Conservation (phyloP, 2,888 invertebrate species). For the Ptychoptera albimana region DNA sequence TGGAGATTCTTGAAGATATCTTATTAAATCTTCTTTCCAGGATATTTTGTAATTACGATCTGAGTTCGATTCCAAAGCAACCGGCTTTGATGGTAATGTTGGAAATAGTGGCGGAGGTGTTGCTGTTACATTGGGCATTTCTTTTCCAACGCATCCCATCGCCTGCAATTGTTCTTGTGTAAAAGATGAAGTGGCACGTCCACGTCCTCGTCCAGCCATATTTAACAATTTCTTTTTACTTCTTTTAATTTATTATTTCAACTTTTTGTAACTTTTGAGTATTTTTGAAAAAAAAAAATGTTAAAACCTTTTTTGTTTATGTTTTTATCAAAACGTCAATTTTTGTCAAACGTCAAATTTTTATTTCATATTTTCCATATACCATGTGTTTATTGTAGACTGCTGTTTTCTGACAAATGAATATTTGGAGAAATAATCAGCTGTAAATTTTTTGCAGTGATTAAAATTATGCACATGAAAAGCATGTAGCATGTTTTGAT, state of each 20-base stretch:
- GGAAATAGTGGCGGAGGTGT: conserved; percentile 44
- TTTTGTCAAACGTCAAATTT: too few relatives aligned
- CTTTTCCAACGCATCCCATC: conserved; percentile 29
- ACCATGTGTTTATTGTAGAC: too few relatives aligned
- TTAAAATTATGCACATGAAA: too few relatives aligned
- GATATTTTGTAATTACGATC: conserved; percentile 53
- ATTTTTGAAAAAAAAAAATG: too few relatives aligned
- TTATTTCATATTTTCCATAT: too few relatives aligned
- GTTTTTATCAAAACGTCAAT: too few relatives aligned
- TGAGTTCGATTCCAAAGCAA: conserved; percentile 35
- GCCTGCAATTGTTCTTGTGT: conserved; percentile 28
- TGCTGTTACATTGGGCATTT: conserved; percentile 35
- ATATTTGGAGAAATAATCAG: too few relatives aligned
- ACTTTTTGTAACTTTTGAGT: too few relatives aligned
- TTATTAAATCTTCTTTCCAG: conserved; percentile 55
- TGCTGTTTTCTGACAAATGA: too few relatives aligned
- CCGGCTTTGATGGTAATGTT: conserved; percentile 39
- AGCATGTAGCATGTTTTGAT: too few relatives aligned
- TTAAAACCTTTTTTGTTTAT: too few relatives aligned
- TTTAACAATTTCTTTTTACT: neutral
- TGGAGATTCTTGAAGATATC: conserved; percentile 51
- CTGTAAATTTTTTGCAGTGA: too few relatives aligned
- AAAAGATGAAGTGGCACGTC: conserved; percentile 21
- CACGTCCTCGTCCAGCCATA: conserved; percentile 27
- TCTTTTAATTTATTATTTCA: neutral